Evolutionary conservation across 1,140 invertebrate genomes (phyloP), one percentile per base, ranked within the genome.

Genomic region (Nylanderia fulva): DNA sequence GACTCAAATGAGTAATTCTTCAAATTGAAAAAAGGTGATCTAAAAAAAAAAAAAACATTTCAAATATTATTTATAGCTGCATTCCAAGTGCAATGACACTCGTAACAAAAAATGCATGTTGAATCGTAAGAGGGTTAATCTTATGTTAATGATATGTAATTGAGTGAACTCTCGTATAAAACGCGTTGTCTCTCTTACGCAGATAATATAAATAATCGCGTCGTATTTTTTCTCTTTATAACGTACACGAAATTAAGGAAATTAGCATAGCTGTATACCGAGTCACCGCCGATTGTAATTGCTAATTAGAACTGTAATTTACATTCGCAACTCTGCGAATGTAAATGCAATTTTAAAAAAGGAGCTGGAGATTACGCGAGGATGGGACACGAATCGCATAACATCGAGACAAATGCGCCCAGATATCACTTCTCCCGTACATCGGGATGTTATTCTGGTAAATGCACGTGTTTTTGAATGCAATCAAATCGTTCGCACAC

Each of bases 391-490:
- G 63, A 79, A 80, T 80, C 48, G 36, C 56, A 48, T 58, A 71
- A 80, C 24, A 27, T 21, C 21, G 48, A 54, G 76, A 80, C 63
- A 56, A 68, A 80, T 52, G 60, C n/a, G 52, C 36, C 52, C 24
- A 77, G 52, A 69, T 71, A 82, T 82, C 77, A 58, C 27, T 82
- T 33, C 54, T 54, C 60, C 29, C 77, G 36, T 58, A 58, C 21
- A 68, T 33, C 18, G 36, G 54, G 45, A 58, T 82, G 77, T 71
- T 82, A 82, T 82, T 82, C 66, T 33, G 52, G 52, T 52, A 82
- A 82, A 82, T 82, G 77, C 77, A 64, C 33, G 64, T 80, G 52
- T 69, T 80, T 68, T 80, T 71, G 64, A 80, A 80, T 71, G 77
- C 66, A 82, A 82, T 82, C 77, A 82, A 58, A 48, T 54, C 61